phyloP scores from a whole-genome alignment of 1,140 invertebrate species.

The Eueides isabella region DNA sequence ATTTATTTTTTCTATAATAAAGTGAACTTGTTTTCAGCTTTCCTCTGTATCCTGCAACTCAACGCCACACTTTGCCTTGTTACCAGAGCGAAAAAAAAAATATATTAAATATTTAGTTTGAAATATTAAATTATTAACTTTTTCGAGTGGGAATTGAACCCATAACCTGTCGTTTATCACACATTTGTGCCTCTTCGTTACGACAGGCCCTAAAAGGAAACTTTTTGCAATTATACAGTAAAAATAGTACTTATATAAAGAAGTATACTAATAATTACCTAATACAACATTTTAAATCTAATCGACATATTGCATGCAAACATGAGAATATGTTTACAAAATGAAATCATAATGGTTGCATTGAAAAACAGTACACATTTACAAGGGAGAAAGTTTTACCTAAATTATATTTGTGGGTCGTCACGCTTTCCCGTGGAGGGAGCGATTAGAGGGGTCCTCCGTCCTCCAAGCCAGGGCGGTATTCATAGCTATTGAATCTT shows the following conservation, averaged over 20 bases:
- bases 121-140: too few species aligned
- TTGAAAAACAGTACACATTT: constrained; percentile 63
- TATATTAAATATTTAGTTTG: too few species aligned
- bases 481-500: constrained; percentile 61
- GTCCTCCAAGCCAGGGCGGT: constrained; percentile 54
- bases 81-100: too few species aligned
- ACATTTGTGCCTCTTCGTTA: too few species aligned
- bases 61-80: too few species aligned
- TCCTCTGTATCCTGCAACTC: too few species aligned
- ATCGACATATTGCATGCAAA: constrained; percentile 29
- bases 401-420: constrained; percentile 82
- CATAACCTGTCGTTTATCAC: too few species aligned
- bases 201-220: too few species aligned
- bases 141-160: too few species aligned
- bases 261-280: background rate
- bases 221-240: background rate
- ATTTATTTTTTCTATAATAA: too few species aligned
- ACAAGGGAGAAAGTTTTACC: constrained; percentile 76
- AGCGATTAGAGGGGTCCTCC: constrained; percentile 74
- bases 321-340: constrained; percentile 41
- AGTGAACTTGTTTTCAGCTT: too few species aligned
- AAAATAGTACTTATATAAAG: background rate
- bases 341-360: constrained; percentile 61
- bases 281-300: constrained; percentile 11
- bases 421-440: constrained; percentile 73